phyloP scores from a whole-genome alignment of 2,888 invertebrate species.

The Mythimna impura region DNA sequence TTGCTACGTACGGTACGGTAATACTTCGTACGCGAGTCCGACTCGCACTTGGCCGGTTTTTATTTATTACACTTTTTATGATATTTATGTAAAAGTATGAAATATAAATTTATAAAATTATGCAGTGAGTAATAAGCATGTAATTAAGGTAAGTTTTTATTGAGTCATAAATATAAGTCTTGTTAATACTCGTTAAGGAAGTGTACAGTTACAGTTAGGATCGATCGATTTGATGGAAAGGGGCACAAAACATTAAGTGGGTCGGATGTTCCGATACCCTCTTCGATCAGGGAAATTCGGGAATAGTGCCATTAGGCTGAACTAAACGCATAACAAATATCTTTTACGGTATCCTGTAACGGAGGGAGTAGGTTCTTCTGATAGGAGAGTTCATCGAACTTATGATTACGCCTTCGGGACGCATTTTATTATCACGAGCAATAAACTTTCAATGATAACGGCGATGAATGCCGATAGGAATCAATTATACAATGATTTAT shows the following conservation, averaged over 20 bases:
- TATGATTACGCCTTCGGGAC: constrained; percentile 47
- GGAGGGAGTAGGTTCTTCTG: constrained; percentile 55
- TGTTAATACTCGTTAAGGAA: constrained; percentile 8
- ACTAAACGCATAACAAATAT: constrained; percentile 66
- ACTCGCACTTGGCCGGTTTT: constrained; percentile 1
- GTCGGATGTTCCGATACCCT: constrained; percentile 29
- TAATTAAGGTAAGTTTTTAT: constrained; percentile 42
- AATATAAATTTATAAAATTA: constrained; percentile 33
- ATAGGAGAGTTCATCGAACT: constrained; percentile 65
- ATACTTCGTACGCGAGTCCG: no score
- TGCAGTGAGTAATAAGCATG: constrained; percentile 21
- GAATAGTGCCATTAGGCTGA: constrained; percentile 64
- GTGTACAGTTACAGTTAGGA: constrained; percentile 19
- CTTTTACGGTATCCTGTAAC: constrained; percentile 57
- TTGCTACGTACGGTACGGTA: no score
- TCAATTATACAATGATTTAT: constrained; percentile 52
- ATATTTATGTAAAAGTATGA: constrained; percentile 25
- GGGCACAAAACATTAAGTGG: constrained; percentile 22
- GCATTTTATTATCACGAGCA: constrained; percentile 55
- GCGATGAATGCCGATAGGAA: constrained; percentile 38
- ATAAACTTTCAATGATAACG: constrained; percentile 60
- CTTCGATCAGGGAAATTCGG: constrained; percentile 47
- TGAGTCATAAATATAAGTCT: constrained; percentile 16
- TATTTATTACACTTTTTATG: constrained; percentile 32
- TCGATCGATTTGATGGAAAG: constrained; percentile 29